Conservation (phyloP, 2,888 invertebrate genomes). For the Sympetrum striolatum region DNA sequence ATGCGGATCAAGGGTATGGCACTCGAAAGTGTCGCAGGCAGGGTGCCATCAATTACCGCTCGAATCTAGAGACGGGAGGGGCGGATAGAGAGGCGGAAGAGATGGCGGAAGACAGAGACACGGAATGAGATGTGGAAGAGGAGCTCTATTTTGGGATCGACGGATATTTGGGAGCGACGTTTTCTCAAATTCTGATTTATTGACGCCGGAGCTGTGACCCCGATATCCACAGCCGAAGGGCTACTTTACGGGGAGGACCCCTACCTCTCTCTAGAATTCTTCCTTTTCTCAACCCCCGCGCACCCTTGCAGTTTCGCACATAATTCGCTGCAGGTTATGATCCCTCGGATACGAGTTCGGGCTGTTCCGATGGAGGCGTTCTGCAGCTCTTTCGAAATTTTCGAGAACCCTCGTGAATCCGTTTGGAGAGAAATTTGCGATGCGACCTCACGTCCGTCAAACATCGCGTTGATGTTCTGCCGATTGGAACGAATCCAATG, state of each 20-base stretch:
- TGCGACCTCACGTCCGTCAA: background rate
- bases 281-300: background rate
- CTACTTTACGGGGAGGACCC: background rate
- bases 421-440: background rate
- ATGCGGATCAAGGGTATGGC: background rate
- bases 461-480: background rate
- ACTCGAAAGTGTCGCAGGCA: background rate
- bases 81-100: background rate
- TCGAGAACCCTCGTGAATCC: background rate
- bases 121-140: background rate
- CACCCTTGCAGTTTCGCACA: background rate
- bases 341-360: background rate
- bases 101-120: too few relatives aligned
- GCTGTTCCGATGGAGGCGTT: background rate
- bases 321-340: background rate
- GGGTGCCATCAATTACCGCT: conserved; percentile 3
- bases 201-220: background rate
- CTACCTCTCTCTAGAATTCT: background rate
- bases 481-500: too few relatives aligned
- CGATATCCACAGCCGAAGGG: background rate
- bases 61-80: background rate
- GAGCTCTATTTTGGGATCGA: background rate
- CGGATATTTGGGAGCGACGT: background rate
- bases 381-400: background rate
- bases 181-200: background rate